These are phyloP conservation scores for Volucella zonaria DNA, from an alignment of 2,888 invertebrate species.

Conservation along the genomic window DNA sequence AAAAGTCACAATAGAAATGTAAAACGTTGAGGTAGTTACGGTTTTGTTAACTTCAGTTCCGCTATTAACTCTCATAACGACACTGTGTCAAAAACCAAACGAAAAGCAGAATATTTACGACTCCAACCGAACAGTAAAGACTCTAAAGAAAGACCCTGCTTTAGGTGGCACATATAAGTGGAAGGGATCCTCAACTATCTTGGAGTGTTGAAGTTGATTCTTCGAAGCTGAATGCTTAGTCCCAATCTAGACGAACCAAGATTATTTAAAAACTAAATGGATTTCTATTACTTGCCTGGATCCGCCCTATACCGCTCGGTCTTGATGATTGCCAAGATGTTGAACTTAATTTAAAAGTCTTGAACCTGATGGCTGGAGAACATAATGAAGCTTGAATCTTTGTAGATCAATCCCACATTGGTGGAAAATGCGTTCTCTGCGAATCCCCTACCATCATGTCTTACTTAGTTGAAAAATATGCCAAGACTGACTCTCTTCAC, in stretches of 20 bases:
- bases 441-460: constrained; percentile 93
- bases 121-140: too few species aligned
- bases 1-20: too few species aligned
- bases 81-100: too few species aligned
- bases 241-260: constrained; percentile 33
- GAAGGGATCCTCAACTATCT: too few species aligned
- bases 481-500: constrained; percentile 88
- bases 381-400: constrained; percentile 87
- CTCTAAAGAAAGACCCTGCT: too few species aligned
- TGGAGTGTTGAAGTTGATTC: constrained; percentile 55
- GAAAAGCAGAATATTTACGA: too few species aligned
- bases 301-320: constrained; percentile 88
- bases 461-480: constrained; percentile 92
- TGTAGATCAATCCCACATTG: constrained; percentile 91
- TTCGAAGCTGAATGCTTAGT: constrained; percentile 50
- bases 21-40: too few species aligned
- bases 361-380: too few species aligned
- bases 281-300: constrained; percentile 86
- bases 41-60: too few species aligned
- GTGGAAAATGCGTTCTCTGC: constrained; percentile 91
- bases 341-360: constrained; percentile 87
- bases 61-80: too few species aligned
- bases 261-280: constrained; percentile 80
- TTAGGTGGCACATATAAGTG: too few species aligned
- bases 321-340: constrained; percentile 87